A percentile compares a stretch with the other conserved stretches of the same genome.
Conservation (phyloP, 2,113 vertebrate genomes). For the Xiphophorus maculatus region DNA sequence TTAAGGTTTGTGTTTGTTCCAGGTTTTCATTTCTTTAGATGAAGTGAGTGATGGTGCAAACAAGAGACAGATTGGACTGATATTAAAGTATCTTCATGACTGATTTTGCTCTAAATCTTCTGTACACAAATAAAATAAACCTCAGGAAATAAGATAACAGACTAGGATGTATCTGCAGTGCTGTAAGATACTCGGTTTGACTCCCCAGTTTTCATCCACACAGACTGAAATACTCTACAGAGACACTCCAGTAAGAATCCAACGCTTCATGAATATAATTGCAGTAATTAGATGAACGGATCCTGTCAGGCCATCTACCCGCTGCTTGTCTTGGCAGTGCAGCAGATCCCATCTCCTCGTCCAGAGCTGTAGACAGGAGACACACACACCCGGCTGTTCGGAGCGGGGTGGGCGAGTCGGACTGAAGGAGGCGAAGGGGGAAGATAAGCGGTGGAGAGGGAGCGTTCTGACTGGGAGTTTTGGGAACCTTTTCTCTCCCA, state of each 20-base stretch:
- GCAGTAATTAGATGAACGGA: neutral
- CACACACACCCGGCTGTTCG: constrained; percentile 78
- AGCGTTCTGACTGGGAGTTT: neutral
- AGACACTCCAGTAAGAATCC: too few relatives aligned
- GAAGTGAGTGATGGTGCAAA: too few relatives aligned
- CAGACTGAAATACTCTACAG: neutral
- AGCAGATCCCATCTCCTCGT: constrained; percentile 78
- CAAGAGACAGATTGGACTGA: too few relatives aligned
- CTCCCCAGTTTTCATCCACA: neutral
- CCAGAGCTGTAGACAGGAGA: constrained; percentile 78
- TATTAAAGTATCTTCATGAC: too few relatives aligned
- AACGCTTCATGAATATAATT: neutral
- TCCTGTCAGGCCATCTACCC: constrained; percentile 53
- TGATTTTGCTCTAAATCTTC: neutral
- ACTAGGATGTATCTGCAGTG: neutral
- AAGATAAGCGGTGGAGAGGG: constrained; percentile 60
- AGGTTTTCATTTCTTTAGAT: too few relatives aligned
- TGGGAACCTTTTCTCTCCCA: constrained; percentile 67
- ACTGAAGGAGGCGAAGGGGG: constrained; percentile 59
- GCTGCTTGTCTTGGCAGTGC: constrained; percentile 53
- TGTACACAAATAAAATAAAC: neutral
- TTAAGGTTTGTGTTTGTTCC: too few relatives aligned
- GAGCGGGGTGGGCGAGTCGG: constrained; percentile 63
- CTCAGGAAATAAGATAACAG: neutral
- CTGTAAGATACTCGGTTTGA: neutral